Evolutionary conservation across 1,140 invertebrate species (phyloP).

Genomic region (Drosophila nigrodunni): DNA sequence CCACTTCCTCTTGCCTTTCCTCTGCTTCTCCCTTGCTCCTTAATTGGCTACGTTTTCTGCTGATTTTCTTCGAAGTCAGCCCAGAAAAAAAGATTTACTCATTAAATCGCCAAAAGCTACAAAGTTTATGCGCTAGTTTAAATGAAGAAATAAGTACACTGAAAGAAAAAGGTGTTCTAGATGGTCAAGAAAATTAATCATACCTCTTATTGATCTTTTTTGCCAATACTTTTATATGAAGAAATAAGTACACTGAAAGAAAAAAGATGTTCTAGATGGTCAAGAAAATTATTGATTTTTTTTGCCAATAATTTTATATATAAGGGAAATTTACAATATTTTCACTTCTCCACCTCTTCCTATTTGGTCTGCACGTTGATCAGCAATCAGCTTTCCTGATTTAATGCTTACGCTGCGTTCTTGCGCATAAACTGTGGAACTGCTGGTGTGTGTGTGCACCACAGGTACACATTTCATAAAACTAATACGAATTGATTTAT

Average conservation of each 20-base stretch:
- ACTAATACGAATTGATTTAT: conserved; percentile 85
- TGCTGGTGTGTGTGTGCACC: conserved; percentile 50
- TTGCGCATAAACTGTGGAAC: conserved; percentile 20
- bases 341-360: too few relatives aligned
- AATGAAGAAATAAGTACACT: not conserved
- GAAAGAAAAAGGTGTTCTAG: not conserved
- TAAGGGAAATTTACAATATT: too few relatives aligned
- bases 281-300: too few relatives aligned
- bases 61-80: conserved; percentile 43
- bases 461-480: conserved; percentile 84
- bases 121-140: conserved; percentile 9
- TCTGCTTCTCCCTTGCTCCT: not conserved
- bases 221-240: too few relatives aligned
- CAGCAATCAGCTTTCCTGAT: not conserved
- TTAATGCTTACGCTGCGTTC: not conserved
- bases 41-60: conserved; percentile 74
- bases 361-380: too few relatives aligned
- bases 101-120: conserved; percentile 60
- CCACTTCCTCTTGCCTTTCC: conserved; percentile 5
- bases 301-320: too few relatives aligned
- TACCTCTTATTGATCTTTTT: too few relatives aligned
- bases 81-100: conserved; percentile 76
- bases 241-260: not conserved
- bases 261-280: not conserved
- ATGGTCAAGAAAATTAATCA: too few relatives aligned